These are phyloP conservation scores for Neoarius graeffei DNA, from an alignment of 2,113 vertebrate species.

Conservation along the genomic window DNA sequence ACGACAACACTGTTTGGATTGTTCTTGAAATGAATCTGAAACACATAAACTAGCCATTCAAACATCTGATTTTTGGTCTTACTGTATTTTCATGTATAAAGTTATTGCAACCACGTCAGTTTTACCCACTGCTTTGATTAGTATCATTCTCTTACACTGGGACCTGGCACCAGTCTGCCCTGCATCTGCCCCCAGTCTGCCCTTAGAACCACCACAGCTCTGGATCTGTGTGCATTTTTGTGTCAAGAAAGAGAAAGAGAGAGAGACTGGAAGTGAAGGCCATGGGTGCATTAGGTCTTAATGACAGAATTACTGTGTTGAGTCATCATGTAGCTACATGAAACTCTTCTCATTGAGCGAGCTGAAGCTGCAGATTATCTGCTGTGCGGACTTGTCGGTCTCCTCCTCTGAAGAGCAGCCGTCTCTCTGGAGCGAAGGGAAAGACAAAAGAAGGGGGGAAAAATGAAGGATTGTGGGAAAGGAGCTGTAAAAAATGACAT, in stretches of 20 bases:
- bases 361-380: slow-evolving; percentile 73
- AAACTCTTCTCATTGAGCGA: slow-evolving; percentile 62
- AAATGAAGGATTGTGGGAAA: slow-evolving; percentile 16
- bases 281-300: slow-evolving; percentile 75
- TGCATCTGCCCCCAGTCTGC: slow-evolving; percentile 58
- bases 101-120: not conserved
- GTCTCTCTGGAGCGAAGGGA: slow-evolving; percentile 51
- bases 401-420: slow-evolving; percentile 71
- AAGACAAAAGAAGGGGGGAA: slow-evolving; percentile 28
- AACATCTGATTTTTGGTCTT: not conserved
- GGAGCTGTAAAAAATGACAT: slow-evolving; percentile 18
- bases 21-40: not conserved
- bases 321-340: slow-evolving; percentile 79
- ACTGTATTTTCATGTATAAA: not conserved
- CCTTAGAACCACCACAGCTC: slow-evolving; percentile 68
- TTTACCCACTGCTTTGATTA: not conserved
- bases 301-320: slow-evolving; percentile 79
- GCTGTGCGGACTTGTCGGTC: slow-evolving; percentile 63
- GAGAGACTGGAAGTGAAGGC: slow-evolving; percentile 60
- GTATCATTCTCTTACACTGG: slow-evolving; percentile 9
- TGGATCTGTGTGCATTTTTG: slow-evolving; percentile 54
- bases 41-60: not conserved
- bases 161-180: slow-evolving; percentile 71
- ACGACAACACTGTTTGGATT: too few relatives aligned
- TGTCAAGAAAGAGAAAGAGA: slow-evolving; percentile 38